phyloP scores from a whole-genome alignment of 2,113 vertebrate genomes.

The Anarhynchus alexandrinus region DNA sequence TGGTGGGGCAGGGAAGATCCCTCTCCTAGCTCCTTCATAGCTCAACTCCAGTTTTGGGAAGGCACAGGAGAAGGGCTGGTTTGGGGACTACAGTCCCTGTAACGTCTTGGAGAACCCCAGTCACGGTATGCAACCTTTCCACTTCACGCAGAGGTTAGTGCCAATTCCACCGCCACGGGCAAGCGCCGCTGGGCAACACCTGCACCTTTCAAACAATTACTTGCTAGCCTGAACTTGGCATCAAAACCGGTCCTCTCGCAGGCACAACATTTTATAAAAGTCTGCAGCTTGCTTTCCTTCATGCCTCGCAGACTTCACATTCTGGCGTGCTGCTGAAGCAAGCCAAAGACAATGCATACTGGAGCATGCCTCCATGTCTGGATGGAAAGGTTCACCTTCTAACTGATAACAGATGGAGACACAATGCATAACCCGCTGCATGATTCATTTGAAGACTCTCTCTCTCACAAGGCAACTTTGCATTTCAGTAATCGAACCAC shows the following conservation, averaged over 20 bases:
- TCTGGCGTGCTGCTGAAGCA: neutral
- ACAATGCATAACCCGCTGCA: neutral
- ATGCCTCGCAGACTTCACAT: neutral
- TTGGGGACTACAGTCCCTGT: neutral
- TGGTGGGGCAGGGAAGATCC: neutral
- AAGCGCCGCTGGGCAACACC: neutral
- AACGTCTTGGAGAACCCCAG: neutral
- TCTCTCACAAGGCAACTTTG: neutral
- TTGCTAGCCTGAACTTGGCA: neutral
- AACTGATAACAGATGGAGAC: neutral
- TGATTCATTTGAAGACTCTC: neutral
- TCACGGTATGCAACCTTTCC: neutral
- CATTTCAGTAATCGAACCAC: neutral
- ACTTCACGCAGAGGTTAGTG: neutral
- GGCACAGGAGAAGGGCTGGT: neutral
- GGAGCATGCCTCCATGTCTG: neutral
- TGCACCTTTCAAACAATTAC: neutral
- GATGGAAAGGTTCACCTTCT: conserved; percentile 4
- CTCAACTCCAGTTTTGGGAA: neutral
- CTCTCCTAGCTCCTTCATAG: neutral
- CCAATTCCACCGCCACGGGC: neutral
- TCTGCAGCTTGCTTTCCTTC: neutral
- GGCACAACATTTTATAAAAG: neutral
- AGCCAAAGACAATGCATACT: neutral
- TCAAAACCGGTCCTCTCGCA: neutral